Evolutionary conservation across 2,888 invertebrate genomes (phyloP), one percentile per base, ranked within the genome.

Genomic region (Micropterix aruncella): DNA sequence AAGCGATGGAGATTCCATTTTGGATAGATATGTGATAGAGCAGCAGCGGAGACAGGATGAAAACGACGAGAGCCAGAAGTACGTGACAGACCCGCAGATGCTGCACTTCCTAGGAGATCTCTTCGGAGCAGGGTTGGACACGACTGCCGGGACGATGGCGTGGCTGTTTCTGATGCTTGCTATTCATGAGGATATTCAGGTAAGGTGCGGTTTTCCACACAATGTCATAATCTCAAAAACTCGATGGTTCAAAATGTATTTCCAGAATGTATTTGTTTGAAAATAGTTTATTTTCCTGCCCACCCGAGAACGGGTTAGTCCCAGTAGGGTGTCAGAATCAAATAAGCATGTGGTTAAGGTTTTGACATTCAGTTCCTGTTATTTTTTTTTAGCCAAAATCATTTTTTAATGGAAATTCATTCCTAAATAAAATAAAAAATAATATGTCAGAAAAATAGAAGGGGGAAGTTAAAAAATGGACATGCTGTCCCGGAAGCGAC

Each of bases 81-180:
- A 73, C 52, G 80, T 80, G 56, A 77, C 68, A 14, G 72, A 77
- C 51, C 70, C 75, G 44, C 90, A 92, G 57, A 65, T 88, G 55
- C 63, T 78, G 52, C 85, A 82, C 59, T 66, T 90, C 18, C 58
- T 90, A 47, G 84, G 84, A 2, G 92, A 92, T 61, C 67, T 91
- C 56, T 87, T 87, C 56, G 89, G 90, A 1, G 91, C 91, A 12
- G 88, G 89, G 3, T 73, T 88, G 42, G 92, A 92, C 54, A 91
- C 92, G 0, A 83, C 88, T 0, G 63, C 86, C 45, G 78, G 83
- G 0, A 86, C 89, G 0, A 56, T 91, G 19, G 72, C 84, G 19
- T 92, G 92, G 92, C 81, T 85, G 54, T 60, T 91, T 14, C 65
- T 91, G 15, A 86, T 79, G 52, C 74, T 92, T 74, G 83, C 87